Evolutionary conservation across 2,797 vertebrate genomes (phyloP).

Genomic region (Eremophila alpestris): DNA sequence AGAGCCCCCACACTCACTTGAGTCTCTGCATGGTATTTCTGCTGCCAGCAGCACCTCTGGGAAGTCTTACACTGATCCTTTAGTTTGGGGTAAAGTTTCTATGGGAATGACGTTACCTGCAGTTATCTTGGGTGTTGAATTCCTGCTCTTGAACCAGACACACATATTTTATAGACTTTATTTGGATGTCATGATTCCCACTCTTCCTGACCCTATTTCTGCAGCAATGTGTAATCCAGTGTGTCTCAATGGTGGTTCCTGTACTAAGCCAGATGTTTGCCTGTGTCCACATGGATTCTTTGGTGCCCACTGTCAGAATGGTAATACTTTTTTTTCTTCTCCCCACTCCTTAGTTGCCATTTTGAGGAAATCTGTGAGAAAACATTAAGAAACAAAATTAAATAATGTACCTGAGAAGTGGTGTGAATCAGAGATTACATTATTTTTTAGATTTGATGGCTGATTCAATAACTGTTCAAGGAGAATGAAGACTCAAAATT

Average conservation of each 20-base stretch:
- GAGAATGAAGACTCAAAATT: not conserved
- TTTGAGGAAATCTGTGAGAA: not conserved
- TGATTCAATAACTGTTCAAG: not conserved
- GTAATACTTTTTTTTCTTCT: conserved; percentile 67
- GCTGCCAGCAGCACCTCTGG: not conserved
- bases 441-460: not conserved
- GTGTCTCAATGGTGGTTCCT: conserved; percentile 91
- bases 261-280: conserved; percentile 85
- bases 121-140: not conserved
- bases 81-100: not conserved
- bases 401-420: not conserved
- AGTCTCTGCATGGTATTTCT: not conserved
- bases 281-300: conserved; percentile 90
- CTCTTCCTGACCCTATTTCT: conserved; percentile 6
- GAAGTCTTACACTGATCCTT: not conserved
- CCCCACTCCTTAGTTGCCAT: not conserved
- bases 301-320: conserved; percentile 89
- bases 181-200: not conserved
- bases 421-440: not conserved
- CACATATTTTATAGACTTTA: not conserved
- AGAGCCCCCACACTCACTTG: not conserved
- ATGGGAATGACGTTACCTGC: not conserved
- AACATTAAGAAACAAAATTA: not conserved
- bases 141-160: conserved; percentile 13
- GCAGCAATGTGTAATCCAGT: conserved; percentile 86